These are phyloP conservation scores for Athene cunicularia DNA, from an alignment of 2,113 vertebrate genomes.

Conservation along the genomic window DNA sequence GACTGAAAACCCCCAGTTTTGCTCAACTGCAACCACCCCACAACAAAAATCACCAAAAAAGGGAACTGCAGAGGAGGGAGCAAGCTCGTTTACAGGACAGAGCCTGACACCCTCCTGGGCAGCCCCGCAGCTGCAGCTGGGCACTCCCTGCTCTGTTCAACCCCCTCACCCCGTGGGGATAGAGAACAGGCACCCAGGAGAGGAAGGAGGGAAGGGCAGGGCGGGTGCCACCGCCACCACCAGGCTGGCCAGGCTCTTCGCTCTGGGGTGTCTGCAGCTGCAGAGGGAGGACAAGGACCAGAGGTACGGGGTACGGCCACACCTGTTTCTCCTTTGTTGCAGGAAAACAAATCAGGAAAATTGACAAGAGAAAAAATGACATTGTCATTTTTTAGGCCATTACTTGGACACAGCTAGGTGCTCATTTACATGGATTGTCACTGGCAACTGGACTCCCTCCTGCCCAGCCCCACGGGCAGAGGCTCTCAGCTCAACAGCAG, in stretches of 20 bases:
- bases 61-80: not conserved
- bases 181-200: not conserved
- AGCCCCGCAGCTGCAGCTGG: not conserved
- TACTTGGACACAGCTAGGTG: not conserved
- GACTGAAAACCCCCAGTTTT: not conserved
- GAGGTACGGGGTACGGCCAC: rapidly evolving
- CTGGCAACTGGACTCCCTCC: not conserved
- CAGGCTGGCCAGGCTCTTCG: rapidly evolving
- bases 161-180: rapidly evolving
- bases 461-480: rapidly evolving
- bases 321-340: not conserved
- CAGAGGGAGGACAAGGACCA: not conserved
- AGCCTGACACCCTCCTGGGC: not conserved
- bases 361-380: not conserved
- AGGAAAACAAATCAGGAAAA: not conserved
- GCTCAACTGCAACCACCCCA: not conserved
- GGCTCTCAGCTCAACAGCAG: not conserved
- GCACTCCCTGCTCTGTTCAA: not conserved
- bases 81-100: not conserved
- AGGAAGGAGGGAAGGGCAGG: not conserved
- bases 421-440: not conserved
- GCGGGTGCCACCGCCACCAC: rapidly evolving
- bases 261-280: not conserved
- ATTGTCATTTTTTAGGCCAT: not conserved
- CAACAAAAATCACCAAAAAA: not conserved